Evolutionary conservation across 1,140 invertebrate genomes (phyloP).

Genomic region (Drosophila persimilis): DNA sequence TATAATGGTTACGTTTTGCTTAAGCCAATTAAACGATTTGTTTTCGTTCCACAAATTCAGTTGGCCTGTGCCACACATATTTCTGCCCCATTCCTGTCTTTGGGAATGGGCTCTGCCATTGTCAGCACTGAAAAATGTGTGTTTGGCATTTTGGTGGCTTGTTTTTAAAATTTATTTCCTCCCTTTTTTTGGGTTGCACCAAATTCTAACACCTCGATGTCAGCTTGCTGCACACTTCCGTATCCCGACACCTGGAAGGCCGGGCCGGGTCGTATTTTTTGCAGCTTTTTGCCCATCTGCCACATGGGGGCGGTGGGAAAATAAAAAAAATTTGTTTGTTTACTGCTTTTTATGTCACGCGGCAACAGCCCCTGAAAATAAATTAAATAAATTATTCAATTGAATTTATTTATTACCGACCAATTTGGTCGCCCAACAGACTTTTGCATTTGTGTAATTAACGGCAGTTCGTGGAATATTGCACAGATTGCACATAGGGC

Average conservation of each 20-base stretch:
- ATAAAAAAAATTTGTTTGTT: conserved; percentile 50
- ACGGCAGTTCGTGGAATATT: conserved; percentile 57
- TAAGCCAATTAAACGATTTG: conserved; percentile 79
- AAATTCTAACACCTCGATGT: conserved; percentile 76
- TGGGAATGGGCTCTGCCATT: too few relatives aligned
- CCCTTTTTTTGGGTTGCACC: conserved; percentile 37
- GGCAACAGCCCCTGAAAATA: conserved; percentile 62
- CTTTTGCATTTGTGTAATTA: conserved; percentile 81
- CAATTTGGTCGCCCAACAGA: conserved; percentile 68
- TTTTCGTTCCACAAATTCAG: conserved; percentile 77
- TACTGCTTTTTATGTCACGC: conserved; percentile 59
- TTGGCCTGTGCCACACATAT: conserved; percentile 57
- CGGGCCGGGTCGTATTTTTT: conserved; percentile 7
- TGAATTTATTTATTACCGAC: conserved; percentile 82
- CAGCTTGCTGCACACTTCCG: conserved; percentile 71
- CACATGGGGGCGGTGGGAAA: conserved; percentile 23
- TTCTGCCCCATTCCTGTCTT: conserved; percentile 6
- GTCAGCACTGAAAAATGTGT: conserved; percentile 39
- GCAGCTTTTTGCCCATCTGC: conserved; percentile 55
- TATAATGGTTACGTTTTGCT: conserved; percentile 77
- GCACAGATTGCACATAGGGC: conserved; percentile 31
- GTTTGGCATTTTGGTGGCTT: conserved; percentile 18
- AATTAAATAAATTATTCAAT: conserved; percentile 83
- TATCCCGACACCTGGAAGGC: conserved; percentile 18
- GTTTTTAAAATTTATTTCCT: conserved; percentile 13